Evolutionary conservation across 2,113 vertebrate species (phyloP), one percentile per base, ranked within the genome.

Genomic region (Coracopsis vasa): DNA sequence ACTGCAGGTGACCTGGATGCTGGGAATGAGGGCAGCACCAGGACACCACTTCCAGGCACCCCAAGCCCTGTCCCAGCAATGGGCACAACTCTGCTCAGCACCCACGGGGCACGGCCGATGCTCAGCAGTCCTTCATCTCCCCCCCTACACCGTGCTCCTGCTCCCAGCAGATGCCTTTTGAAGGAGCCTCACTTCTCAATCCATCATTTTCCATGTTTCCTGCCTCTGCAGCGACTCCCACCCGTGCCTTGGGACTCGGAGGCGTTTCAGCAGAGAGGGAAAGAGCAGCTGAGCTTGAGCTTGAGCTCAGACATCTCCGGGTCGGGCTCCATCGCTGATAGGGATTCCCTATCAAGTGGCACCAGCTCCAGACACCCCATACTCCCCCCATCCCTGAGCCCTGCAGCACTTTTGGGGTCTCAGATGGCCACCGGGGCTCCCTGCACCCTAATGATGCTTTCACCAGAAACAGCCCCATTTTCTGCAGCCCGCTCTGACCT

Each of bases 101-200:
- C 23, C 2, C 0, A 0, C 1, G 51, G 70, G 78, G 21, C 78
- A 31, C 0, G 0, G 44, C 48, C 3, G 13, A 86, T 24, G 42
- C 86, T 51, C 83, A 11, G 18, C 51, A 83, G 37, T 45, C 64
- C 64, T 28, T 47, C 65, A 4, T 15, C 28, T 19, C 71, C 71
- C 42, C 5, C 0, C 13, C 33, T 5, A 10, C 33, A 33, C 27
- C 35, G 7, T 25, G 33, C 11, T 4, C 21, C 47, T 33, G n/a
- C 6, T 50, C 51, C 67, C 60, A 29, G 28, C 29, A 51, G 67
- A 27, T 75, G 51, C 90, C 47, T 53, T 74, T 70, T 1, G 2
- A 13, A 61, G 67, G 19, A 82, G 50, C 74, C n/a, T 89, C 53
- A 1, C 72, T 71, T 47, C 28, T 23, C 88, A 60, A 62, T 7